Evolutionary conservation across 2,888 invertebrate genomes (phyloP).

Genomic region (Globia sparganii): DNA sequence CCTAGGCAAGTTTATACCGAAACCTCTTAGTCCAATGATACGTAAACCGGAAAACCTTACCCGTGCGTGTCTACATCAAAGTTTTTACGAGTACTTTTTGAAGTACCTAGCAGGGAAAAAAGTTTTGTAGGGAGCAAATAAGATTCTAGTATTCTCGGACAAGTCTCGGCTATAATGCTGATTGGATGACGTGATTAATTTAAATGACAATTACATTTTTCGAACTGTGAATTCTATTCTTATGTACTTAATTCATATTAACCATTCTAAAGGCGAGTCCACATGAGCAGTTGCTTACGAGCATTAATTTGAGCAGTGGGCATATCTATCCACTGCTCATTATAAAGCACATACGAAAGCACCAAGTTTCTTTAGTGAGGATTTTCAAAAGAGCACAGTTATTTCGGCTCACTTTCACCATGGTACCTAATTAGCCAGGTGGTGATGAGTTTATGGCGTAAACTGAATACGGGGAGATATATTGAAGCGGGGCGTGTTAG

Average conservation of each 20-base stretch:
- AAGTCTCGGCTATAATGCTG: background rate
- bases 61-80: conserved; percentile 20
- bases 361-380: background rate
- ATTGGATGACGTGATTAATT: background rate
- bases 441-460: background rate
- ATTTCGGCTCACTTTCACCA: background rate
- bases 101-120: background rate
- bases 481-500: background rate
- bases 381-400: background rate
- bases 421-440: background rate
- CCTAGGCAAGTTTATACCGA: background rate
- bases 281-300: background rate
- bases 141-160: background rate
- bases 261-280: background rate
- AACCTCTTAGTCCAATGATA: conserved; percentile 37
- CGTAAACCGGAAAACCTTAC: conserved; percentile 11
- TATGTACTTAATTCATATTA: background rate
- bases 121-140: background rate
- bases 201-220: background rate
- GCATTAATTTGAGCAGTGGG: background rate
- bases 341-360: background rate
- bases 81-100: conserved; percentile 19
- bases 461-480: background rate
- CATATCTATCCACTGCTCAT: too few relatives aligned
- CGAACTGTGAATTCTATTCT: background rate